Evolutionary conservation across 1,140 invertebrate species (phyloP).

Genomic region (Ips typographus): DNA sequence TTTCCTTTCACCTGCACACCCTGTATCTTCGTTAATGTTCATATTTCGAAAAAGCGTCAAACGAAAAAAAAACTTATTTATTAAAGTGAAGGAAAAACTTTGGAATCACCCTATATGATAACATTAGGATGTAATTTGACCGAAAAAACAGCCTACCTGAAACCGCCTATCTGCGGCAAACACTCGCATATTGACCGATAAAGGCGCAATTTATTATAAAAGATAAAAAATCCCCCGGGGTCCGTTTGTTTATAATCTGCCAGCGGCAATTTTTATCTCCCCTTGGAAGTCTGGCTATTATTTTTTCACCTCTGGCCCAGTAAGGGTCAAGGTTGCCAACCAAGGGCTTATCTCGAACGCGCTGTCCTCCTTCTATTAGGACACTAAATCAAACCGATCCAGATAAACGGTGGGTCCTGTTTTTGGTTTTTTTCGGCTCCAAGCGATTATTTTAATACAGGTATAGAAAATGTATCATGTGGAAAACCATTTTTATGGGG

Average conservation of each 20-base stretch:
- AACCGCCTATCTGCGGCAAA: slow-evolving; percentile 26
- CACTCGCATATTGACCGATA: slow-evolving; percentile 32
- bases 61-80: too few relatives aligned
- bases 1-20: too few relatives aligned
- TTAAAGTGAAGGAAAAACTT: too few relatives aligned
- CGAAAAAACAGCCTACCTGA: slow-evolving; percentile 19
- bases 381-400: slow-evolving; percentile 32
- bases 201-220: slow-evolving; percentile 33
- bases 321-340: slow-evolving; percentile 30
- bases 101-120: neutral
- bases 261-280: slow-evolving; percentile 31
- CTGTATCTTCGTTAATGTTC: neutral
- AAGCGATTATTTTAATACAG: slow-evolving; percentile 34
- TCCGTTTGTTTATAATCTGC: slow-evolving; percentile 33
- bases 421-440: slow-evolving; percentile 23
- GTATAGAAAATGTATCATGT: slow-evolving; percentile 2
- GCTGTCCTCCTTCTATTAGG: slow-evolving; percentile 31
- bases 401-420: slow-evolving; percentile 21
- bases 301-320: slow-evolving; percentile 31
- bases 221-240: slow-evolving; percentile 31
- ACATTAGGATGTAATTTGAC: neutral
- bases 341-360: slow-evolving; percentile 26
- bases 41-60: neutral
- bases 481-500: too few relatives aligned
- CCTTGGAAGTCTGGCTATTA: slow-evolving; percentile 33